A percentile compares a stretch with the other conserved stretches of the same genome.
Evolutionary conservation across 2,113 vertebrate genomes (phyloP).

Genomic region (Siphamia tubifer): DNA sequence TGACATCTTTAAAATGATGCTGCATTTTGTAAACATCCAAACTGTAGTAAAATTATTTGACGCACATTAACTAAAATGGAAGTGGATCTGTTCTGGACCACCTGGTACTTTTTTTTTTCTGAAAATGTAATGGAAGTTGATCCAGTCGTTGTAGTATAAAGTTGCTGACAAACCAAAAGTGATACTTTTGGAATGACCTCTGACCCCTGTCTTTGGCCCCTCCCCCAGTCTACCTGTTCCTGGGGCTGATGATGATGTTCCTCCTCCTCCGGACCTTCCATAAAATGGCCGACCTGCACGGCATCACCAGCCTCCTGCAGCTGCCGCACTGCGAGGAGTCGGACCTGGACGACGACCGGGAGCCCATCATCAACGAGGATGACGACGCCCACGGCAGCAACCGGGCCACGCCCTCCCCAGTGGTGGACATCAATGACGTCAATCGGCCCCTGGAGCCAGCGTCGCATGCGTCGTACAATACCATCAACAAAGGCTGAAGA

Average conservation of each 20-base stretch:
- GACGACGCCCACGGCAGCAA: background rate
- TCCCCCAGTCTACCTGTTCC: conserved; percentile 83
- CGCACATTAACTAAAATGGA: too few relatives aligned
- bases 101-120: too few relatives aligned
- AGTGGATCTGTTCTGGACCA: too few relatives aligned
- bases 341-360: conserved; percentile 63
- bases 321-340: conserved; percentile 75
- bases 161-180: too few relatives aligned
- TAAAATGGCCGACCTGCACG: conserved; percentile 83
- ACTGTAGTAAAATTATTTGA: too few relatives aligned
- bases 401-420: background rate
- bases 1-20: too few relatives aligned
- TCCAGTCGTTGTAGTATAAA: too few relatives aligned
- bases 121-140: too few relatives aligned
- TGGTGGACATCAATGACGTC: background rate
- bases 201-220: background rate
- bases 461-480: conserved; percentile 77
- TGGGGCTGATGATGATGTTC: conserved; percentile 87
- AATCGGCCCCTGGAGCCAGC: conserved; percentile 59
- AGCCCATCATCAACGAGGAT: conserved; percentile 69
- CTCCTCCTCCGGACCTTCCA: conserved; percentile 86
- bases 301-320: conserved; percentile 84
- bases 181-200: background rate
- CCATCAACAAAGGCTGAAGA: conserved; percentile 74
- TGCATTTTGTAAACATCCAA: too few relatives aligned